Evolutionary conservation across 2,797 vertebrate genomes (phyloP), one percentile per base, ranked within the genome.

Genomic region (Kryptopterus vitreolus): DNA sequence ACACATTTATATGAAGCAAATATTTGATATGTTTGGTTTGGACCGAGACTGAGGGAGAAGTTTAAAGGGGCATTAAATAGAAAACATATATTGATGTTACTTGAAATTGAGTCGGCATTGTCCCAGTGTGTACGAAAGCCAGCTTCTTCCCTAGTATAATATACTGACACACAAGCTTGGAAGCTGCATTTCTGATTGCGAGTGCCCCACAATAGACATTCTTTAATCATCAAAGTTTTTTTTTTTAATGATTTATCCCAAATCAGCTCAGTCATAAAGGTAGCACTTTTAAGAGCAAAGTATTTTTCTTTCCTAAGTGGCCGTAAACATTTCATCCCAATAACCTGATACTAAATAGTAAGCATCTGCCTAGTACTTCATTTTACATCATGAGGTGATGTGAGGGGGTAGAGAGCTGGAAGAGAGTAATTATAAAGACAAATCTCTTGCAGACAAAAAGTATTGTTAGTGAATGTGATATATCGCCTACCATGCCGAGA

Each of bases 401-500:
- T 35, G 61, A 61, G 62, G 29, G 52, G 18, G 15, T 50, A n/a
- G 80, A 61, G 24, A 50, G 61, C 31, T 26, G 79, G 58, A 58
- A 46, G 10, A 78, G 75, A 83, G 38, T 29, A 35, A 61, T 57
- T 66, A 62, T 24, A 46, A 18, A 24, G 58, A 69, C 53, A 53
- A 62, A 82, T 75, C 52, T 75, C 73, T 77, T 84, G 38, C 50
- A 80, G 53, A 75, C 35, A 71, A 80, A 84, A 78, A 76, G 63
- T 46, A 82, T 82, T 86, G 82, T 86, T 84, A 80, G 33, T 52
- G 69, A 76, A 84, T 78, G 82, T 76, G 78, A 84, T 76, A 84
- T 70, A 78, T 83, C 75, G 48, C 35, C 77, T 73, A 84, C 63
- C 63, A 68, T 71, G 78, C 74, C 66, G 52, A 82, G 79, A 82